Conservation (phyloP, 2,888 invertebrate genomes). For the Aleiodes alternator region DNA sequence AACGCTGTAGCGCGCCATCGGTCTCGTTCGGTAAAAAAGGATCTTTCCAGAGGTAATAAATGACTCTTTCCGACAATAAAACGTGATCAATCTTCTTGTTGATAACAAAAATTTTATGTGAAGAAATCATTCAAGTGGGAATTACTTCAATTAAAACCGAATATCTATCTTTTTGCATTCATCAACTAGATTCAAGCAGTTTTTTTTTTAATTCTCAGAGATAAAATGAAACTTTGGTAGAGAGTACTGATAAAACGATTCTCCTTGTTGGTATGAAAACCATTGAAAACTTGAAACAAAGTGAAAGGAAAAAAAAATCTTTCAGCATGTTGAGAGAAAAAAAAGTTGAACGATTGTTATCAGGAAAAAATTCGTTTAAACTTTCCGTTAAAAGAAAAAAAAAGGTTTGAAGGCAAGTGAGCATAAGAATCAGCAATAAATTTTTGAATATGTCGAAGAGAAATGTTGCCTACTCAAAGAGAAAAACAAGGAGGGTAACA, state of each 20-base stretch:
- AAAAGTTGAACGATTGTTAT: background rate
- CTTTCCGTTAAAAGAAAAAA: background rate
- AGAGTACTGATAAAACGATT: no score
- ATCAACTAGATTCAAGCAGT: no score
- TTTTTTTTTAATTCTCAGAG: no score
- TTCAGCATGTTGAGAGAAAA: background rate
- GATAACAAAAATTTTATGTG: no score
- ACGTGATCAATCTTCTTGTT: background rate
- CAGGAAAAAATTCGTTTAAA: background rate
- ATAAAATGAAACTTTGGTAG: no score
- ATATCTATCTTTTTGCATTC: no score
- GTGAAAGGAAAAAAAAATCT: no score
- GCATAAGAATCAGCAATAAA: conserved; percentile 15
- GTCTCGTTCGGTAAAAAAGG: background rate
- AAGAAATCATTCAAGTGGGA: no score
- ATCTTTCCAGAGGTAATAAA: conserved; percentile 10
- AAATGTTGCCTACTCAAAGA: background rate
- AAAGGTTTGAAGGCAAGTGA: conserved; percentile 13
- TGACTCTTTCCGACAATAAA: conserved; percentile 1
- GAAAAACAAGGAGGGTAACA: background rate
- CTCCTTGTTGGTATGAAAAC: no score
- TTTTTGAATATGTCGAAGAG: background rate
- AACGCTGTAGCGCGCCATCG: no score
- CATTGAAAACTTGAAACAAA: no score
- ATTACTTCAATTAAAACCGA: no score